Evolutionary conservation across 1,140 invertebrate genomes (phyloP), one percentile per base, ranked within the genome.

Genomic region (Nebria ingens): DNA sequence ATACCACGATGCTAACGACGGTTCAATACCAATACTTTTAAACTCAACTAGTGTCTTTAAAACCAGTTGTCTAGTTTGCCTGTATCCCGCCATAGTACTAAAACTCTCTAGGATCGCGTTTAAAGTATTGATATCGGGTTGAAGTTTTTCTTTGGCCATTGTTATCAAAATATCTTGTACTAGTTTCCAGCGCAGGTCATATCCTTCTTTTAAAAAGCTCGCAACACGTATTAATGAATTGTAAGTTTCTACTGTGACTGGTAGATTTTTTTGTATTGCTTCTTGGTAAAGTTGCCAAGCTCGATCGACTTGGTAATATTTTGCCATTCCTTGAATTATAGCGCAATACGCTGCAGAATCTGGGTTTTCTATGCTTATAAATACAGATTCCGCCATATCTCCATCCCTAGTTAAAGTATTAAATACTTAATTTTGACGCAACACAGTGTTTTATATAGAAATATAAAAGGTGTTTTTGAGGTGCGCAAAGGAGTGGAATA

Each of bases 111-210:
- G 70, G 57, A 82, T 73, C 0, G 82, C 67, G 67, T 91, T 91
- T 15, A 94, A 71, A 1, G 90, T 94, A 1, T 72, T 72, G 2
- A 88, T 50, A 72, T 91, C 85, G 29, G 91, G 91, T 49, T 62
- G 55, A 0, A 88, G 17, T 49, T 77, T 72, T 40, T 72, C 67
- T 23, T 68, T 51, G 1, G 72, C 70, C 79, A 92, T 90, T 61
- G 74, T 65, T 20, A 59, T 51, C 21, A 91, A 65, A 19, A 86
- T 54, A 17, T 81, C 71, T 62, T 72, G 65, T 4, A 89, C 65
- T 2, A 83, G 63, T 51, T 79, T 70, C 78, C 81, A 83, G 20
- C 84, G 71, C 53, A 81, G 64, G 4, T 85, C 78, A 40, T 71
- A 74, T 1, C 74, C 74, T 65, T 89, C 82, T 62, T 78, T 80